Evolutionary conservation across 2,797 vertebrate genomes (phyloP), one percentile per base, ranked within the genome.

Genomic region (Acrossocheilus wenchowensis): DNA sequence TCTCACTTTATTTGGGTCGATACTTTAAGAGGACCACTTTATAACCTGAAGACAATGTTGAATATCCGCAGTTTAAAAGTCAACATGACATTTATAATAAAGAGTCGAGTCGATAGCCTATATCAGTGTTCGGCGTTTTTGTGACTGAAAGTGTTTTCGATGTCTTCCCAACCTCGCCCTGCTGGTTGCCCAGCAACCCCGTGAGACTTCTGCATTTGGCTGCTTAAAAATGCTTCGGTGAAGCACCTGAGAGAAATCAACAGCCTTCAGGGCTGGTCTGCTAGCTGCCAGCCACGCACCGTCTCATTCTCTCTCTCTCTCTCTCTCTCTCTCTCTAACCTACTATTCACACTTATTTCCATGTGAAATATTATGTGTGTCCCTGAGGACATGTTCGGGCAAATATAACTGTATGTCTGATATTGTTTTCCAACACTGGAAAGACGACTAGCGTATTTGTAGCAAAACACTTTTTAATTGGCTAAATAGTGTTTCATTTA

Each of bases 211-310:
- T 82, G 78, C 69, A 73, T 77, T 87, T 62, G 48, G 83, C n/a
- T 78, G 34, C 54, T 78, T 48, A 75, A 83, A 83, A 60, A 15
- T 11, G 14, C 48, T 52, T 9, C 7, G 8, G 54, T 79, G 77
- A 79, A 52, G 72, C 72, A 84, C 82, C 64, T 17, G 75, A 85
- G 62, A 85, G 83, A 78, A 83, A 84, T 84, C 82, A 57, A 78
- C 64, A 84, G 34, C 60, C 62, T 68, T 75, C 54, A 45, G 39
- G 17, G 45, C 62, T 9, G 36, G 12, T 84, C 62, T 36, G 4
- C 83, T 68, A 21, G 45, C 34, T 45, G 17, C 15, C 72, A 66
- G 57, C 41, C 71, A 48, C 2, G 1, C 11, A 19, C 26, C 6
- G 12, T 64, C 81, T 73, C 82, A 75, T 74, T 74, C 12, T 83